Base-by-base conservation (phyloP, 2,888 invertebrate species). In the Bembecia ichneumoniformis region DNA sequence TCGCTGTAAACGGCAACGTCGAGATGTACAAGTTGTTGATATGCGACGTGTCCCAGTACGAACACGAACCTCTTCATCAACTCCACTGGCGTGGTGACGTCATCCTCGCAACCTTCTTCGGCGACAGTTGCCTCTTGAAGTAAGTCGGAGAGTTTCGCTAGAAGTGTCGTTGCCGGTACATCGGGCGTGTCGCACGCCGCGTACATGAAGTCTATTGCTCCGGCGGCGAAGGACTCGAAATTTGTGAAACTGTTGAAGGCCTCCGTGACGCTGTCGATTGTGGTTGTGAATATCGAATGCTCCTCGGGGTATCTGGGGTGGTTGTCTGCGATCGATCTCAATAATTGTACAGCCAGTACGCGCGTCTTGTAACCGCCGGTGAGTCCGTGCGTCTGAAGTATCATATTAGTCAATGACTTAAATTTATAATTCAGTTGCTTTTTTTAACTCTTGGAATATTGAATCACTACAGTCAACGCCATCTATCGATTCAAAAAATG, bases 1-100 rank as follows among this genome's bases (percentile, higher is more conserved):
- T 96, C 96, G 54, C 93, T 93, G 61, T 96, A 95, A 3, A 97
- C 91, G 57, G 89, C 90, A 28, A 93, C 92, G 64, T 98, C 97
- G 50, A 97, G 87, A 70, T 93, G 93, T 48, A 94, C 91, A 70
- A 96, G 90, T 67, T 96, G 93, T 58, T 93, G 91, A 51, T 94
- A 77, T 0, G 95, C 94, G 54, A 95, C 86, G 54, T 94, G 94
- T 3, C 97, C 97, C 51, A 94, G 76, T 15, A 93, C 68, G 55
- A 88, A 90, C 15, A 90, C 71, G 55, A 90, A 89, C 11, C 91
- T 76, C 0, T 84, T 78, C 52, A 90, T 59, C 56, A 89, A 56
- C 59, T 86, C 84, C 0, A 66, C 66, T 1, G 86, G 82, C 16
- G 81, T 52, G 28, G 58, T 71, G 1, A 65, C 57, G 17, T 82